A percentile compares a stretch with the other conserved stretches of the same genome.
These are phyloP conservation scores for Petromus typicus DNA, from an alignment of 2,113 vertebrate species.

Conservation along the genomic window DNA sequence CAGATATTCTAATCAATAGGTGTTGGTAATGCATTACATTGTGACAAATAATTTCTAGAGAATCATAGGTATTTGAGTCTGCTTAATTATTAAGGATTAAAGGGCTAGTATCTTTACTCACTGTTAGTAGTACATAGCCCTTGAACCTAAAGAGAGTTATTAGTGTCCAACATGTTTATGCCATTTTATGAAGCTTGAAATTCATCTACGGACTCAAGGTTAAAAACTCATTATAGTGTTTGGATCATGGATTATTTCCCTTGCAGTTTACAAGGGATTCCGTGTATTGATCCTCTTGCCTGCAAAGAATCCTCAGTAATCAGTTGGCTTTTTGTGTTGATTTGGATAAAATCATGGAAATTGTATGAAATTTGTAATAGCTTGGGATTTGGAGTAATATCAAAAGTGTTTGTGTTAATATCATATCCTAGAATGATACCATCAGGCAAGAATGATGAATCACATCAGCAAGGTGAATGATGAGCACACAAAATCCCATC, in stretches of 20 bases:
- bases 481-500: background rate
- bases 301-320: background rate
- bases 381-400: conserved; percentile 17
- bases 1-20: background rate
- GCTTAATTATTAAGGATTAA: conserved; percentile 15
- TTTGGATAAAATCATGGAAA: conserved; percentile 23
- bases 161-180: background rate
- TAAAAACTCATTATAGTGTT: conserved; percentile 27
- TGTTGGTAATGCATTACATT: background rate
- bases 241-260: background rate
- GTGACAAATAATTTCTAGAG: conserved; percentile 29
- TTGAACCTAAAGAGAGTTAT: background rate
- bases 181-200: conserved; percentile 4
- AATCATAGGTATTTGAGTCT: conserved; percentile 12
- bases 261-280: background rate
- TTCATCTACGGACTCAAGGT: background rate
- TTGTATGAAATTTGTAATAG: conserved; percentile 7
- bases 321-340: background rate
- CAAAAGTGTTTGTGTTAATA: conserved; percentile 40
- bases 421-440: conserved; percentile 37
- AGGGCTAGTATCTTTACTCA: background rate
- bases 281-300: background rate
- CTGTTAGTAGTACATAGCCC: background rate
- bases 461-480: conserved; percentile 25
- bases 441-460: background rate